Conservation (phyloP, 2,888 invertebrate genomes). For the Crematogaster levior region DNA sequence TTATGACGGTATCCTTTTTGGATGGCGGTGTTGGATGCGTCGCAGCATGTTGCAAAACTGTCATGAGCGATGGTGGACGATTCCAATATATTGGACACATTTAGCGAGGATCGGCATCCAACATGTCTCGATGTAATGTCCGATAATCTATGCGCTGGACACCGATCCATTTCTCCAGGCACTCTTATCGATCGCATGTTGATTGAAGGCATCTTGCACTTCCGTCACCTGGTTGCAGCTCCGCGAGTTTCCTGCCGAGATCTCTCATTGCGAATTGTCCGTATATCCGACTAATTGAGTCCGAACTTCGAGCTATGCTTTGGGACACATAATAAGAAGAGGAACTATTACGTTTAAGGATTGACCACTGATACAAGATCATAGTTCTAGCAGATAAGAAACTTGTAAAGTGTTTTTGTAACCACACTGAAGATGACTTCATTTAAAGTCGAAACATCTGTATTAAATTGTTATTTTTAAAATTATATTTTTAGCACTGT, state of each 20-base stretch:
- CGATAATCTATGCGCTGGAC: constrained; percentile 51
- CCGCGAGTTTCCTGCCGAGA: background rate
- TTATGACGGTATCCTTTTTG: constrained; percentile 31
- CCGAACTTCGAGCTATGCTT: no score
- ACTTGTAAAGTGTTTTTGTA: no score
- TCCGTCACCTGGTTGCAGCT: constrained; percentile 70
- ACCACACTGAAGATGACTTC: no score
- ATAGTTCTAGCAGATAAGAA: no score
- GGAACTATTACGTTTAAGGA: no score
- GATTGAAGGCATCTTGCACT: constrained; percentile 73
- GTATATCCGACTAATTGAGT: no score
- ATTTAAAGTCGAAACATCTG: no score
- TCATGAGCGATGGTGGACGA: constrained; percentile 30
- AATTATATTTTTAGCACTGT: no score
- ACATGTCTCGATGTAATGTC: constrained; percentile 58
- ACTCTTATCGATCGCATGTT: constrained; percentile 68
- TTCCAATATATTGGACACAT: constrained; percentile 63
- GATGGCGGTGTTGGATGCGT: constrained; percentile 19
- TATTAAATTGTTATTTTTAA: no score
- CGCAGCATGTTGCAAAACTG: constrained; percentile 30
- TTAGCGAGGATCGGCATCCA: constrained; percentile 49
- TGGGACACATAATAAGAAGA: no score
- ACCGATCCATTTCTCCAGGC: constrained; percentile 71
- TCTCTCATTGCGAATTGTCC: constrained; percentile 35
- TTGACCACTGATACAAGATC: no score